phyloP scores from a whole-genome alignment of 2,797 vertebrate species.

The Acanthurus tractus region DNA sequence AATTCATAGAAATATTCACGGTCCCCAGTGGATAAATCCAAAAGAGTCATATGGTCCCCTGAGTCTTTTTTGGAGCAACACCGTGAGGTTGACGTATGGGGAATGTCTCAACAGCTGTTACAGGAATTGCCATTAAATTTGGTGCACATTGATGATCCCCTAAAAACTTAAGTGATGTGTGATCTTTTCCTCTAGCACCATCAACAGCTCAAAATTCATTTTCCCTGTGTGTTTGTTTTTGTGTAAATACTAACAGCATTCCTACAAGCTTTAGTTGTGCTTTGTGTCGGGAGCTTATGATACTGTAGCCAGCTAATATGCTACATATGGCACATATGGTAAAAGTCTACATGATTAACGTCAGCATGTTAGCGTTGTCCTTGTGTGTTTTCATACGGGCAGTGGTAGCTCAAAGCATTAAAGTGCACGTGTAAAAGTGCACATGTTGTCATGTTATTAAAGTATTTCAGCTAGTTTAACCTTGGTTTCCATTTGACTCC shows the following conservation, averaged over 20 bases:
- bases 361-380: not conserved
- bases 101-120: not conserved
- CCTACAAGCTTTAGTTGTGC: not conserved
- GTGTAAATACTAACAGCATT: not conserved
- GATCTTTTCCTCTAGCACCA: not conserved
- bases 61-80: not conserved
- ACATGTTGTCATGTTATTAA: not conserved
- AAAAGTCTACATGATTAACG: not conserved
- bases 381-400: conserved; percentile 6
- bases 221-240: not conserved
- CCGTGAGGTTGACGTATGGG: not conserved
- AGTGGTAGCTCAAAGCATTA: not conserved
- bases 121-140: not conserved
- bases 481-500: not conserved
- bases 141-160: not conserved
- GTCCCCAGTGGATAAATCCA: not conserved
- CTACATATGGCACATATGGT: not conserved
- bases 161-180: not conserved
- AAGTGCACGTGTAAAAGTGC: not conserved
- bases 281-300: not conserved
- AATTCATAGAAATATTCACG: not conserved
- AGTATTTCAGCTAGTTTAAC: not conserved
- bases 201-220: not conserved
- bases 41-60: not conserved
- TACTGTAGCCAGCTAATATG: not conserved